Percentiles rank a stretch among this genome's conserved stretches.
Evolutionary conservation across 2,888 invertebrate species (phyloP).

Genomic region (Chouioia cunea): DNA sequence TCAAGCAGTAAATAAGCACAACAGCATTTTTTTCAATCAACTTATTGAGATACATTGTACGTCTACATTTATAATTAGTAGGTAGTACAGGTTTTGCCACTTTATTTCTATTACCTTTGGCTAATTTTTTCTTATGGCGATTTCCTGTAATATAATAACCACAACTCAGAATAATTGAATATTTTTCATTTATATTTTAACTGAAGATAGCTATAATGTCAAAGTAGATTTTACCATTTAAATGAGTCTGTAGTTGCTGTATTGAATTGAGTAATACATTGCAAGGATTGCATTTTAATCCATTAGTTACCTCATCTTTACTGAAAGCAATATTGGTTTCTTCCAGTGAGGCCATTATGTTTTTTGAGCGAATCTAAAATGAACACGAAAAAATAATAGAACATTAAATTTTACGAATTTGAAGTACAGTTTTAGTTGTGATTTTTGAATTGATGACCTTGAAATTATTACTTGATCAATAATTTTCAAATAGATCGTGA

Average conservation of each 20-base stretch:
- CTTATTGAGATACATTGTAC: conserved; percentile 60
- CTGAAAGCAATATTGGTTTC: conserved; percentile 64
- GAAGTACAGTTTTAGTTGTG: no score
- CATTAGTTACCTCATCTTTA: conserved; percentile 64
- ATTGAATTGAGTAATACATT: conserved; percentile 69
- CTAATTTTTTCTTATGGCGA: conserved; percentile 65
- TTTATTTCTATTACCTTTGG: conserved; percentile 64
- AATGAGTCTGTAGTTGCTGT: conserved; percentile 69
- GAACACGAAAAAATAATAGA: no score
- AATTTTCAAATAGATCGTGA: background rate
- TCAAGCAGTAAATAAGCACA: conserved; percentile 60
- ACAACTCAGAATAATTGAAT: conserved; percentile 6
- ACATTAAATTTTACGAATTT: conserved; percentile 1
- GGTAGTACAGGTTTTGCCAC: conserved; percentile 56
- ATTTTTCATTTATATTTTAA: background rate
- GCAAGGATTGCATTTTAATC: conserved; percentile 68
- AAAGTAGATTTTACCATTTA: conserved; percentile 59
- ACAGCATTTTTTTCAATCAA: conserved; percentile 60
- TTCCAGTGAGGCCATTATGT: conserved; percentile 64
- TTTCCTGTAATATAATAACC: conserved; percentile 57
- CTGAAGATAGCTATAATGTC: background rate
- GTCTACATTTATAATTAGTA: conserved; percentile 62
- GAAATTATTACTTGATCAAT: conserved; percentile 14
- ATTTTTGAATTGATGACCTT: conserved; percentile 19
- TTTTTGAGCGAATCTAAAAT: conserved; percentile 63